These are phyloP conservation scores for Hypocryptadius cinnamomeus DNA, from an alignment of 2,113 vertebrate genomes.

Conservation along the genomic window DNA sequence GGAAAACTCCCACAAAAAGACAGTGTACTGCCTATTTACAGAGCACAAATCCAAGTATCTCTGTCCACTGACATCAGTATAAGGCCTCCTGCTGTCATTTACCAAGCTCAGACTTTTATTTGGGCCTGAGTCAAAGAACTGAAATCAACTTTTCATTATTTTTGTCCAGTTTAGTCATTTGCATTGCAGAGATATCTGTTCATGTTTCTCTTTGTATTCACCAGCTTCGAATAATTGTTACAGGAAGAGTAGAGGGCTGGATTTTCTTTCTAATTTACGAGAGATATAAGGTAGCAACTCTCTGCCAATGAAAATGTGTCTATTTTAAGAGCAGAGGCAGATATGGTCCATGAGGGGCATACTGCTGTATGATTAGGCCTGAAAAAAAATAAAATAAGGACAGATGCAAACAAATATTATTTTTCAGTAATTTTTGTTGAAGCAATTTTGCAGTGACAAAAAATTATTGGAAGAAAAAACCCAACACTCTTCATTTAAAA, in stretches of 20 bases:
- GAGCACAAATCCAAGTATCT: neutral
- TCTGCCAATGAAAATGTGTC: neutral
- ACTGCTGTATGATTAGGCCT: neutral
- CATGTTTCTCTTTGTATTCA: neutral
- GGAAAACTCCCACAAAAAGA: neutral
- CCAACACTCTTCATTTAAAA: neutral
- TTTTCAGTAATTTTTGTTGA: neutral
- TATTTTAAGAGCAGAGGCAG: neutral
- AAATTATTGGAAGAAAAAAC: neutral
- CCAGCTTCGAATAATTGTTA: neutral
- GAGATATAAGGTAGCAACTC: neutral
- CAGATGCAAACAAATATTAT: neutral
- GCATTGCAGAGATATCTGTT: neutral
- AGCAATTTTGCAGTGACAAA: neutral
- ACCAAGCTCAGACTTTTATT: neutral
- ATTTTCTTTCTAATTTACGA: neutral
- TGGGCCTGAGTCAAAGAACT: neutral
- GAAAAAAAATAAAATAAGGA: neutral
- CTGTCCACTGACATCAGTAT: neutral
- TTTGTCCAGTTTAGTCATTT: neutral
- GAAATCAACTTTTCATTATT: neutral
- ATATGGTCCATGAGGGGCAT: neutral
- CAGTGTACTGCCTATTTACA: neutral
- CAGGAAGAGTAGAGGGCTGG: neutral
- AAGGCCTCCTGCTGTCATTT: neutral